Conservation (phyloP, 1,140 invertebrate species). For the Pachyrhynchus sulphureomaculatus region DNA sequence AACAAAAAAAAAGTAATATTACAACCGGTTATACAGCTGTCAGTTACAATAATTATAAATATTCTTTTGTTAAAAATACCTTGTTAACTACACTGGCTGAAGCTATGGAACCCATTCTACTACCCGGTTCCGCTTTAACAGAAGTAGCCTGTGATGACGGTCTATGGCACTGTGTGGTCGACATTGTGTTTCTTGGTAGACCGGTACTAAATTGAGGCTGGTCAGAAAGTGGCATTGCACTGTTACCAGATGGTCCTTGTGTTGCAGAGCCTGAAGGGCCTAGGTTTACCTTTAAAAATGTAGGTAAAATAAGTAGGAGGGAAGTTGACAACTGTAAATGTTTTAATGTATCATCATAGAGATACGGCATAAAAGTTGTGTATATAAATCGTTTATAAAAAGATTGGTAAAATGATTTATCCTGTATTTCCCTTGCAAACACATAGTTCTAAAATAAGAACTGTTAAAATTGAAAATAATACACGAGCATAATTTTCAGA, state of each 20-base stretch:
- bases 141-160: slow-evolving; percentile 62
- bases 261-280: not conserved
- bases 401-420: too few species aligned
- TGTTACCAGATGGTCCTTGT: not conserved
- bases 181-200: not conserved
- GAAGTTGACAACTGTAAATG: not conserved
- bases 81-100: slow-evolving; percentile 52
- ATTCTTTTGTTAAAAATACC: too few species aligned
- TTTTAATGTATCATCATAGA: not conserved
- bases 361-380: not conserved
- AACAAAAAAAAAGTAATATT: too few species aligned
- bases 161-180: slow-evolving; percentile 46
- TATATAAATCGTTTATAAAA: too few species aligned
- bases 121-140: slow-evolving; percentile 64
- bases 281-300: slow-evolving; percentile 2
- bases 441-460: too few species aligned
- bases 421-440: too few species aligned
- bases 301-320: not conserved
- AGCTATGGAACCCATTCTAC: slow-evolving; percentile 54
- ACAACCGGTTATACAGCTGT: too few species aligned
- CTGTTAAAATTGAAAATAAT: too few species aligned
- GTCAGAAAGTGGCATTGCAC: not conserved
- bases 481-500: too few species aligned
- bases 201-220: slow-evolving; percentile 7
- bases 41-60: too few species aligned